Conservation (phyloP, 2,888 invertebrate genomes). For the Eumacrocentrus americanus region DNA sequence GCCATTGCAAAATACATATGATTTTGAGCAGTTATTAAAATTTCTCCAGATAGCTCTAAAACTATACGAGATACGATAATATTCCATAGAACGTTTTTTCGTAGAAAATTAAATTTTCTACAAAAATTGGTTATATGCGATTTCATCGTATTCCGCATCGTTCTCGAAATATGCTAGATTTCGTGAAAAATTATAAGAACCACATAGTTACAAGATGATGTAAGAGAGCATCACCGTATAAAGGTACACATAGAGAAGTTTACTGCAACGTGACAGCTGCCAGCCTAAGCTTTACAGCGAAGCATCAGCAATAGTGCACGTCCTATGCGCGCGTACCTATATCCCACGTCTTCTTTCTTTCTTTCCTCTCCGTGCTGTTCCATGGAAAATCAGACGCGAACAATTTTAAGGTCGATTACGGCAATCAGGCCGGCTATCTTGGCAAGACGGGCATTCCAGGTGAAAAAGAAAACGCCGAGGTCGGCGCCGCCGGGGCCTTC, state of each 20-base stretch:
- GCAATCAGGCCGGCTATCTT: conserved; percentile 36
- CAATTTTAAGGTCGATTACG: conserved; percentile 47
- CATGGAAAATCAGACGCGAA: conserved; percentile 35
- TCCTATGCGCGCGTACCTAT: conserved; percentile 5
- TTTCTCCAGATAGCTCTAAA: too few relatives aligned
- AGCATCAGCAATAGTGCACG: conserved; percentile 11
- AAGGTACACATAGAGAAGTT: conserved; percentile 3
- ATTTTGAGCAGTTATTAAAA: too few relatives aligned
- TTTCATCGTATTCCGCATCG: too few relatives aligned
- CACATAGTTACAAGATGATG: too few relatives aligned
- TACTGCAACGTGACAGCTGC: conserved; percentile 38
- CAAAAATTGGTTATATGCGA: too few relatives aligned
- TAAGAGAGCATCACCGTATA: conserved; percentile 1
- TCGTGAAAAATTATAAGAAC: too few relatives aligned
- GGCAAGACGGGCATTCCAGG: conserved; percentile 22
- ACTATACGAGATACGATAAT: too few relatives aligned
- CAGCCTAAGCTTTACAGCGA: conserved; percentile 10
- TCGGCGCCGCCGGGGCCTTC: conserved; percentile 2
- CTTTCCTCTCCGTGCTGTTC: conserved; percentile 15
- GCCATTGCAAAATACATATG: too few relatives aligned
- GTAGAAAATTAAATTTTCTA: too few relatives aligned
- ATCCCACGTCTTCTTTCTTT: conserved; percentile 13
- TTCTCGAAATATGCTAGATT: too few relatives aligned
- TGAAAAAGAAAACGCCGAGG: conserved; percentile 20
- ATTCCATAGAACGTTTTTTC: too few relatives aligned